Evolutionary conservation across 2,888 invertebrate species (phyloP), one percentile per base, ranked within the genome.

Genomic region (Pollenia griseotomentosa): DNA sequence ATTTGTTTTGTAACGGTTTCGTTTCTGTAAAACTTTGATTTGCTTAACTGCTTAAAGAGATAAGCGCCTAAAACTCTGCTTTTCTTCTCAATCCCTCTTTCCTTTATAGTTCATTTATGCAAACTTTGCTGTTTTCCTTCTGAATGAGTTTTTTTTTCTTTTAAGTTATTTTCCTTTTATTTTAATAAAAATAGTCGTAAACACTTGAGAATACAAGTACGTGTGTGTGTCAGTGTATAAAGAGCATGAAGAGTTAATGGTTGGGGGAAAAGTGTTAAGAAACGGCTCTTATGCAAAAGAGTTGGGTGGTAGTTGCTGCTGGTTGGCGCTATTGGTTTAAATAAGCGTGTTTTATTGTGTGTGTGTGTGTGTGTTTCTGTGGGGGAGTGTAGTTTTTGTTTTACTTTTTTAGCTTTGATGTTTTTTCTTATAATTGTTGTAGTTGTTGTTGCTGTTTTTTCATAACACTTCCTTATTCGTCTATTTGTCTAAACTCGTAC

Each of bases 381-480:
- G n/a, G n/a, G n/a, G n/a, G n/a, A n/a, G n/a, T n/a, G 11, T 57
- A 82, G 65, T 33, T 84, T 83, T 78, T 73, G 19, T 78, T 71
- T 84, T 65, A 51, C 48, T 84, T 73, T 53, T 70, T 79, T 66
- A 44, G 48, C 83, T 84, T 79, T 84, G 66, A 84, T 84, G 78
- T 73, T 78, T 23, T 14, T 65, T 51, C 66, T 78, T 65, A n/a
- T 61, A 6, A 23, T 40, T 75, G 23, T 79, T 70, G 59, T 78
- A 48, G 42, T 80, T 70, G 51, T 79, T 79, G 40, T 42, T 61
- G 42, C 12, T 68, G n/a, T 40, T 73, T 16, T 75, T 78, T 65
- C 59, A 84, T 84, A 81, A 55, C 81, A 81, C 85, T 85, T 85
- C 80, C 81, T 84, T 59, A 84, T 84, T 73, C 78, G 73, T 73